Evolutionary conservation across 2,888 invertebrate species (phyloP), one percentile per base, ranked within the genome.

Genomic region (Idaea straminata): DNA sequence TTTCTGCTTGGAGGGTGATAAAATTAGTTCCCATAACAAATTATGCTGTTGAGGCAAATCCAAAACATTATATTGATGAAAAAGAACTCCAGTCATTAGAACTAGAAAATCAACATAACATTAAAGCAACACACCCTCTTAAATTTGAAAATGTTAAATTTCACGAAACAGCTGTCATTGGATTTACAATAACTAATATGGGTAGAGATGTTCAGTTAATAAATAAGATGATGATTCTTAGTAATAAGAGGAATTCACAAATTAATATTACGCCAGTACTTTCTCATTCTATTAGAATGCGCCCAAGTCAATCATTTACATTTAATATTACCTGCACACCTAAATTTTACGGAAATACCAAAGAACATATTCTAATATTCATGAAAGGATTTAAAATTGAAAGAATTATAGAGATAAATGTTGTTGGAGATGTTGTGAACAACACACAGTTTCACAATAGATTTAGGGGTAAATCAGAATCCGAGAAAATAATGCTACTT

Each of bases 321-420:
- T 92, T 94, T 63, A 84, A 77, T 57, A 88, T 95, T 64, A 85
- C 83, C 66, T 95, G 95, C 72, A 82, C 77, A 57, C 94, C 94
- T 6, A 94, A 93, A 83, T 94, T 94, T 81, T 86, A 95, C 65
- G 96, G 96, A 3, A 82, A 79, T 61, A 93, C 94, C 13, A 93
- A 90, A 70, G 96, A 96, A 88, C 82, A 94, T 57, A 84, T 96
- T 62, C 83, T 95, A 34, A 93, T 96, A 71, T 79, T 88, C 61
- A 96, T 96, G 77, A 89, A 87, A 77, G 89, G 92, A 36, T 95
- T 95, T 77, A 93, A 94, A 80, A 89, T 96, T 35, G 94, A 94
- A 70, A 92, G 95, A 70, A 86, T 88, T 64, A 87, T 96, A 72
- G 85, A 89, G 67, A 93, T 96, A 66, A 90, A 85, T 77, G 92